These are phyloP conservation scores for Theretra japonica DNA, from an alignment of 2,888 invertebrate species.

Conservation along the genomic window DNA sequence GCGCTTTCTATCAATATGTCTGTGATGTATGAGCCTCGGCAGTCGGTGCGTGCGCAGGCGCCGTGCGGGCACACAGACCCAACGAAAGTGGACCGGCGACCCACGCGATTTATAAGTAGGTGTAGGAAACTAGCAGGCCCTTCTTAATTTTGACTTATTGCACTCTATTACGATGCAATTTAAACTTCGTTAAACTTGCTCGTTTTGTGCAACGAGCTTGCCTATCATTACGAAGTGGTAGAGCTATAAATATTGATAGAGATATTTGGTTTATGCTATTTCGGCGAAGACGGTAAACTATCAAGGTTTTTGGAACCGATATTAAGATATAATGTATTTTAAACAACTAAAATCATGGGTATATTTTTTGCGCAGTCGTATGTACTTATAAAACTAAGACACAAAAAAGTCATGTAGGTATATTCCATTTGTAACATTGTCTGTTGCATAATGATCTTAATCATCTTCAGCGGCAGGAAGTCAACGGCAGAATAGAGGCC, in stretches of 20 bases:
- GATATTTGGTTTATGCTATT: background rate
- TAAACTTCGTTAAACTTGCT: conserved; percentile 1
- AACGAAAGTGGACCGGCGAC: conserved; percentile 70
- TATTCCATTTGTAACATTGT: no score
- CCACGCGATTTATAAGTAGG: conserved; percentile 42
- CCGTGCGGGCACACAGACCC: conserved; percentile 66
- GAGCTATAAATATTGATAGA: background rate
- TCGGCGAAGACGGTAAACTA: background rate
- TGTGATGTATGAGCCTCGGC: conserved; percentile 59
- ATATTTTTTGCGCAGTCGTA: no score
- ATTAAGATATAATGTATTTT: no score
- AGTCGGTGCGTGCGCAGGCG: conserved; percentile 45
- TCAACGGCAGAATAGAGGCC: no score
- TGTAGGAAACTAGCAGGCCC: conserved; percentile 47
- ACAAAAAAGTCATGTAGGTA: no score
- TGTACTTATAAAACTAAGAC: no score
- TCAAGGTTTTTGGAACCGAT: background rate
- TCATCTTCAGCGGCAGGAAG: no score
- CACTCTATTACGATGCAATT: conserved; percentile 22
- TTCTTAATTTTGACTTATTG: conserved; percentile 35
- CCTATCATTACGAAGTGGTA: background rate
- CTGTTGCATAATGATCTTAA: no score
- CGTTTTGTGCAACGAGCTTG: background rate
- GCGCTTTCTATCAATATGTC: conserved; percentile 74
- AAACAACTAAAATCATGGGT: no score